Evolutionary conservation across 1,140 invertebrate genomes (phyloP).

Genomic region (Drusus annulatus): DNA sequence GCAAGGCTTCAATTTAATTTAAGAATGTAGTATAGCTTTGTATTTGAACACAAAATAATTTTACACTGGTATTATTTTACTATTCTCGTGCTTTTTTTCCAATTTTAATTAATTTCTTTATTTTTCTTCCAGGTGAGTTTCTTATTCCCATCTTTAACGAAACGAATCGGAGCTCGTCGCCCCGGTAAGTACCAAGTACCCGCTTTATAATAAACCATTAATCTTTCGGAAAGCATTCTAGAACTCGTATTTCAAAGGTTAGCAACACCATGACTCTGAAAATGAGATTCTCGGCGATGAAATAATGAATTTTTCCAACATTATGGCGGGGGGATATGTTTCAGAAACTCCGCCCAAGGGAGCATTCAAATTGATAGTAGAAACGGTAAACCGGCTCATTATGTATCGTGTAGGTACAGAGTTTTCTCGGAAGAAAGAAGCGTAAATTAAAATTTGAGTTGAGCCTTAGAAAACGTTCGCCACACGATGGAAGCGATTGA

Average conservation of each 20-base stretch:
- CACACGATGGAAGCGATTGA: constrained; percentile 7
- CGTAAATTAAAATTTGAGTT: constrained; percentile 8
- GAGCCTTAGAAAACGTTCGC: constrained; percentile 10
- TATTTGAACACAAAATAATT: no score
- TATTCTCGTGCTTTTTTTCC: no score
- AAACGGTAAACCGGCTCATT: not conserved
- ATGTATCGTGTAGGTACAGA: not conserved
- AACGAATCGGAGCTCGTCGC: no score
- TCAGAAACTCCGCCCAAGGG: not conserved
- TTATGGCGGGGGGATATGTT: not conserved
- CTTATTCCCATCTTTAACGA: no score
- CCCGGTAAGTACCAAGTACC: no score
- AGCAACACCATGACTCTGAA: constrained; percentile 4
- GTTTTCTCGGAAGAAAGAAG: constrained; percentile 3
- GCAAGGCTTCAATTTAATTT: no score
- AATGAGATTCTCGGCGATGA: not conserved
- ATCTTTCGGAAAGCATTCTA: no score
- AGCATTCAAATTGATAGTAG: constrained; percentile 7
- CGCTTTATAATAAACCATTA: no score
- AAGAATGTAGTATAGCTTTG: no score
- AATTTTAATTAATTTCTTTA: no score
- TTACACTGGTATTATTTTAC: no score
- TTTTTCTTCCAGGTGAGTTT: no score
- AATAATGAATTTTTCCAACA: not conserved
- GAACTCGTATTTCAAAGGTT: not conserved